Evolutionary conservation across 2,113 vertebrate genomes (phyloP).

Genomic region (Urocitellus parryii): DNA sequence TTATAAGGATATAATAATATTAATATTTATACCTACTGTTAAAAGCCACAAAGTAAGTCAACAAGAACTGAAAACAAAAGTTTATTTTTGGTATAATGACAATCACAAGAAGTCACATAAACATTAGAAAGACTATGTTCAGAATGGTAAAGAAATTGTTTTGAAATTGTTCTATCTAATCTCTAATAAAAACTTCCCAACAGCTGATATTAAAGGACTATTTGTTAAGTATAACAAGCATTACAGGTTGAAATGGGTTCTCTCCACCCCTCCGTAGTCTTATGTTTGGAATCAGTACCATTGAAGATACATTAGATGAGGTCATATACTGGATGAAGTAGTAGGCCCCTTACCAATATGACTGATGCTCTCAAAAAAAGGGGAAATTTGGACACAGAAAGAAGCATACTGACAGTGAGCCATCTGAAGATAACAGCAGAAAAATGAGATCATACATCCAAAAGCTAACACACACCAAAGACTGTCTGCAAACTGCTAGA

Average conservation of each 20-base stretch:
- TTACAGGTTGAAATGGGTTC: background rate
- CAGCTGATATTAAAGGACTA: background rate
- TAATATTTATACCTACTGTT: background rate
- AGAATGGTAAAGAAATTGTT: background rate
- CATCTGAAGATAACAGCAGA: background rate
- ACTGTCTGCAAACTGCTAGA: background rate
- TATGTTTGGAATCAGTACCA: background rate
- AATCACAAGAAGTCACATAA: slow-evolving; percentile 33
- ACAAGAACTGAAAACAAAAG: slow-evolving; percentile 21
- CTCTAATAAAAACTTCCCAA: background rate
- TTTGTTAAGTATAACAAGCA: slow-evolving; percentile 4
- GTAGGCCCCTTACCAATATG: background rate
- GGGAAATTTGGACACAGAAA: background rate
- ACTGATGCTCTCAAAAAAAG: background rate
- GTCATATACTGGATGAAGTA: background rate
- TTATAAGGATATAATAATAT: background rate
- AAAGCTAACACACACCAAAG: background rate
- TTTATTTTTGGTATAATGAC: slow-evolving; percentile 13
- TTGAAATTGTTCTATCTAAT: background rate
- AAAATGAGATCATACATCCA: background rate
- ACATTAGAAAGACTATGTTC: background rate
- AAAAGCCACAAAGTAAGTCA: slow-evolving; percentile 6
- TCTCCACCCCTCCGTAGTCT: background rate
- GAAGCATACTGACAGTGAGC: background rate
- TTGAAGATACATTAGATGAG: background rate